Percentiles rank a stretch among this genome's conserved stretches.
phyloP scores from a whole-genome alignment of 2,113 vertebrate genomes.

The Monarcha castaneiventris region DNA sequence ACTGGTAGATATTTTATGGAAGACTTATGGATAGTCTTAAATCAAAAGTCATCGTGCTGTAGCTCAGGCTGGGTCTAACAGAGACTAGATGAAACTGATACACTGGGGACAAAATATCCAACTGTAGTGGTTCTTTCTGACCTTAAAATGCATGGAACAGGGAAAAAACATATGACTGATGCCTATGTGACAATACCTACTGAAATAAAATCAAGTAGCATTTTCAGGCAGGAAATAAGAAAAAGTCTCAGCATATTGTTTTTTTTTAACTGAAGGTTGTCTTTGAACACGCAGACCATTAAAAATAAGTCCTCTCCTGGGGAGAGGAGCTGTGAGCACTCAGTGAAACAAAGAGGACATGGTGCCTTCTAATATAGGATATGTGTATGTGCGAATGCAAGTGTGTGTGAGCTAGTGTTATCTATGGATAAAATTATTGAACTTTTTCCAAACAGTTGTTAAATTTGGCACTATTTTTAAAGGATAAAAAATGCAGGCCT shows the following conservation, averaged over 20 bases:
- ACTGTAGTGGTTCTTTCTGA: neutral
- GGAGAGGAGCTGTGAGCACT: neutral
- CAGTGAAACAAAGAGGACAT: neutral
- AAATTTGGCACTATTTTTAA: neutral
- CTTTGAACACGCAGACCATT: neutral
- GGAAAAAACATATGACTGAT: neutral
- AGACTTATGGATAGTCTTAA: neutral
- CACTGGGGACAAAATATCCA: neutral
- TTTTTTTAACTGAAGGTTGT: neutral
- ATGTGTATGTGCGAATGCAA: too few species aligned
- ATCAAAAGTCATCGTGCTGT: neutral
- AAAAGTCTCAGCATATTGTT: neutral
- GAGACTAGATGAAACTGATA: neutral
- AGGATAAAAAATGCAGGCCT: neutral
- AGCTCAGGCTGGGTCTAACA: neutral
- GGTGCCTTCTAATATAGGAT: neutral
- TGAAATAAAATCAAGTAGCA: neutral
- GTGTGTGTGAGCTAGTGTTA: too few species aligned
- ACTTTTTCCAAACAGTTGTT: accelerated
- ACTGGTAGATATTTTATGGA: neutral
- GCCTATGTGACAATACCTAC: neutral
- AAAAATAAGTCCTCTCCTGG: neutral
- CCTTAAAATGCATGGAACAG: neutral
- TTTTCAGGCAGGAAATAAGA: neutral
- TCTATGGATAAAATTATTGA: neutral